These are phyloP conservation scores for Lingula anatina DNA, from an alignment of 2,888 invertebrate genomes.

Conservation along the genomic window DNA sequence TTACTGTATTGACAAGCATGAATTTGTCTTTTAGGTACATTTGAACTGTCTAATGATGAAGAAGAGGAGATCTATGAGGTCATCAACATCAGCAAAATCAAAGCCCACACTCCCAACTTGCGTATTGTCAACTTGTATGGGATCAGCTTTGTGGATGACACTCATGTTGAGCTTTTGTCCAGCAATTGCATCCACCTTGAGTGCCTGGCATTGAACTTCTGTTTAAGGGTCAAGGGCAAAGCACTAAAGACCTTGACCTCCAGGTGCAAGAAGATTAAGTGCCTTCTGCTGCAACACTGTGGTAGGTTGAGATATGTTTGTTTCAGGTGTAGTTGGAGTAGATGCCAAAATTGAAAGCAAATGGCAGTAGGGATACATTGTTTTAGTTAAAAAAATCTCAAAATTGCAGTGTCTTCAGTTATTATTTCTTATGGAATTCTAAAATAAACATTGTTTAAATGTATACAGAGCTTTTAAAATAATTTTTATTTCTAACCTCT, in stretches of 20 bases:
- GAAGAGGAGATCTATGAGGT: constrained; percentile 83
- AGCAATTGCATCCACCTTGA: constrained; percentile 91
- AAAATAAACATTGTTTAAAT: too few species aligned
- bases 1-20: too few species aligned
- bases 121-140: constrained; percentile 97
- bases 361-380: too few species aligned
- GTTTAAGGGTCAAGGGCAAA: constrained; percentile 92
- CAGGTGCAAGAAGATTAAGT: constrained; percentile 83
- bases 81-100: constrained; percentile 97
- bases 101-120: constrained; percentile 95
- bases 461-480: too few species aligned
- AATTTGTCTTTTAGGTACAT: constrained; percentile 53
- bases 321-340: background rate
- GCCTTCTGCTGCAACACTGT: constrained; percentile 94
- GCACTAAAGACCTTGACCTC: constrained; percentile 91
- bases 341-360: too few species aligned
- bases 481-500: too few species aligned
- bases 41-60: constrained; percentile 69
- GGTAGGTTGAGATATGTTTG: constrained; percentile 59
- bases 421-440: too few species aligned
- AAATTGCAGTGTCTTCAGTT: too few species aligned
- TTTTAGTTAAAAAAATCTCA: too few species aligned
- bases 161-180: constrained; percentile 92
- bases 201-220: constrained; percentile 94
- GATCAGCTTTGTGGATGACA: constrained; percentile 96